Evolutionary conservation across 2,888 invertebrate species (phyloP).

Genomic region (Drosophila hamatofila): DNA sequence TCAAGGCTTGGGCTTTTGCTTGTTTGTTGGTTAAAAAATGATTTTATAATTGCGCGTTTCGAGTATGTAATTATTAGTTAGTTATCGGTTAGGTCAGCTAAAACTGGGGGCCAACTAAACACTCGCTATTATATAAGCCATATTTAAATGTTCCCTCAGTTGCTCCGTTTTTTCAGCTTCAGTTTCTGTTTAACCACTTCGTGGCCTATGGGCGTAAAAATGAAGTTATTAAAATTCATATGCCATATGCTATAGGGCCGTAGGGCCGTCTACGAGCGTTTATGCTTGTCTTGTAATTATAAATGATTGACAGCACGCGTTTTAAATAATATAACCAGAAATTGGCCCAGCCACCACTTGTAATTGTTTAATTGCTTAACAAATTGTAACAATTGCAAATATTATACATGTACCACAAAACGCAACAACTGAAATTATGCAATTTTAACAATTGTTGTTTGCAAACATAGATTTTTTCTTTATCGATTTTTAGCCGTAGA

Average conservation of each 20-base stretch:
- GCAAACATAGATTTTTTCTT: neutral
- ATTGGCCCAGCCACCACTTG: conserved; percentile 10
- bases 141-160: conserved; percentile 60
- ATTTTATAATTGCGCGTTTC: conserved; percentile 73
- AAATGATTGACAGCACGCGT: conserved; percentile 55
- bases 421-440: conserved; percentile 4
- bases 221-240: conserved; percentile 68
- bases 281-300: conserved; percentile 55
- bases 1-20: conserved; percentile 12
- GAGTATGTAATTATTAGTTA: conserved; percentile 71
- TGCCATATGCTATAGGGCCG: conserved; percentile 30
- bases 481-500: neutral
- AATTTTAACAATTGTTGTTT: neutral
- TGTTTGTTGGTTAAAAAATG: conserved; percentile 63
- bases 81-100: conserved; percentile 68
- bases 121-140: conserved; percentile 65
- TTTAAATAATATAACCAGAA: conserved; percentile 28
- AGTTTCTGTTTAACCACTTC: conserved; percentile 18
- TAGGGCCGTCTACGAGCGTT: conserved; percentile 14
- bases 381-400: conserved; percentile 23
- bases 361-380: conserved; percentile 39
- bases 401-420: neutral
- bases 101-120: conserved; percentile 27
- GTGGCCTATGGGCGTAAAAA: conserved; percentile 71
- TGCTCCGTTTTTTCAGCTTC: neutral